These are phyloP conservation scores for Odontomachus brunneus DNA, from an alignment of 1,140 invertebrate species.

Conservation along the genomic window DNA sequence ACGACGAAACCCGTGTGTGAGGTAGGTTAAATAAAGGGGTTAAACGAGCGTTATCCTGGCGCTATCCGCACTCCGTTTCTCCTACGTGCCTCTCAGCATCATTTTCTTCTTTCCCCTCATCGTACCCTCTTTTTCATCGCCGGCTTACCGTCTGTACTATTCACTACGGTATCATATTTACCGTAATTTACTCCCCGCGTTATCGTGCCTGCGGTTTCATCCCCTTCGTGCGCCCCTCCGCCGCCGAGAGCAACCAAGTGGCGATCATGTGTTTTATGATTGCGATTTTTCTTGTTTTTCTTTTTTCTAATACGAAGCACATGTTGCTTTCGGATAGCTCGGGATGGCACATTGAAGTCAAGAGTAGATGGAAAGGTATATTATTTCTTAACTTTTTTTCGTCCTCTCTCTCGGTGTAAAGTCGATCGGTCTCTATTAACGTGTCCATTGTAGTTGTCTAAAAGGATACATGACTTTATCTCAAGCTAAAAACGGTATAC, in stretches of 20 bases:
- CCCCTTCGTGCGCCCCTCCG: neutral
- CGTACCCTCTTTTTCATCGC: neutral
- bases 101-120: neutral
- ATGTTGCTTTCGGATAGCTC: too few relatives aligned
- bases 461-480: too few relatives aligned
- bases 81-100: too few relatives aligned
- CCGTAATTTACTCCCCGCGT: constrained; percentile 10
- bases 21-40: neutral
- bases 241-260: neutral
- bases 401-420: too few relatives aligned
- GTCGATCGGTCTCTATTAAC: too few relatives aligned
- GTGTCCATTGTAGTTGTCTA: too few relatives aligned
- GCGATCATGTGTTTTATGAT: constrained; percentile 21
- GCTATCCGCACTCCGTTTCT: too few relatives aligned
- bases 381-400: too few relatives aligned
- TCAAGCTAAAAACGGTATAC: too few relatives aligned
- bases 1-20: too few relatives aligned
- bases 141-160: constrained; percentile 33
- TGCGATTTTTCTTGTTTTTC: constrained; percentile 13
- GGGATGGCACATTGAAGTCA: too few relatives aligned
- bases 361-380: too few relatives aligned
- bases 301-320: neutral
- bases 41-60: constrained; percentile 25
- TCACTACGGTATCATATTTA: constrained; percentile 50
- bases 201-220: constrained; percentile 33